These are phyloP conservation scores for Micromys minutus DNA, from an alignment of 2,113 vertebrate genomes.

Conservation along the genomic window DNA sequence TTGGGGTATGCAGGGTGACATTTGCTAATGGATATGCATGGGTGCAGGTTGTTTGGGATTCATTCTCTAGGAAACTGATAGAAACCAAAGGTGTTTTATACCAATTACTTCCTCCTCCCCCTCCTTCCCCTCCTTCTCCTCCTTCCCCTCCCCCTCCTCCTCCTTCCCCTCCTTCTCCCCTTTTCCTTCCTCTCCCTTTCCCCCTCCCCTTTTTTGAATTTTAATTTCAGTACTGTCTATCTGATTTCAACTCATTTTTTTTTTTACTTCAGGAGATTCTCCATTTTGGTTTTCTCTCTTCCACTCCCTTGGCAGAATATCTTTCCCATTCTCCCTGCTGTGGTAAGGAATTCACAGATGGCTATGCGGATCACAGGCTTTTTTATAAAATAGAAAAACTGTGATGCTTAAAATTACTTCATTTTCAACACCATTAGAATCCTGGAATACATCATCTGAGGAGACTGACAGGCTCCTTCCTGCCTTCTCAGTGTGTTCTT, in stretches of 20 bases:
- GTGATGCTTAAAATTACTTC: slow-evolving; percentile 71
- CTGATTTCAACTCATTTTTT: background rate
- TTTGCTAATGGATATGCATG: no score
- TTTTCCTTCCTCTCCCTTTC: background rate
- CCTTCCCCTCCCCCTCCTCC: background rate
- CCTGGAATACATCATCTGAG: slow-evolving; percentile 3
- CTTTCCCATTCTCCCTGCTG: background rate
- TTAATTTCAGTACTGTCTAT: background rate
- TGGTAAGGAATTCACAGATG: slow-evolving; percentile 62
- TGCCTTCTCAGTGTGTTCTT: background rate
- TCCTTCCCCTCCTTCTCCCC: background rate
- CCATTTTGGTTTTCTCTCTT: background rate
- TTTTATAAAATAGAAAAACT: slow-evolving; percentile 59
- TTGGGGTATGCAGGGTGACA: background rate
- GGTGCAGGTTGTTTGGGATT: fast-evolving
- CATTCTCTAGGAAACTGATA: background rate
- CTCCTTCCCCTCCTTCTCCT: background rate
- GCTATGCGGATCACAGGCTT: slow-evolving; percentile 42
- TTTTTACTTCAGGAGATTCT: slow-evolving; percentile 40
- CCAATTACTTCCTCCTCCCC: background rate
- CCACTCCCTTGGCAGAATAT: background rate
- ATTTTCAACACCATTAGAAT: slow-evolving; percentile 63
- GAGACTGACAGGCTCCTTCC: slow-evolving; percentile 29
- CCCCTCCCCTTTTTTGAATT: background rate
- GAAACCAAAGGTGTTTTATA: background rate